phyloP scores from a whole-genome alignment of 2,113 vertebrate species.

The Tychaedon coryphoeus region DNA sequence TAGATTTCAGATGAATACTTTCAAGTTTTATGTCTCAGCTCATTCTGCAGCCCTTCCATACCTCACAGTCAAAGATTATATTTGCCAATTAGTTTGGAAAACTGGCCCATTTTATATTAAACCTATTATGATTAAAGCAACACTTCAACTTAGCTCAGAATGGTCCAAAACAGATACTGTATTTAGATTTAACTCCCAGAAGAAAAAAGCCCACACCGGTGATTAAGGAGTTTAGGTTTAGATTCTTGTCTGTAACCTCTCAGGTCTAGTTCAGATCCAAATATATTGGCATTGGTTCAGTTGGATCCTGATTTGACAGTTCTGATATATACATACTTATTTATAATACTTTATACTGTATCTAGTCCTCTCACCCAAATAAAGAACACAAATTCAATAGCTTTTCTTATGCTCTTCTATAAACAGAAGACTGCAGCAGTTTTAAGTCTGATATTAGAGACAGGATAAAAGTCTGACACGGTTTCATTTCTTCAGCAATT shows the following conservation, averaged over 20 bases:
- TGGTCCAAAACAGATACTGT: neutral
- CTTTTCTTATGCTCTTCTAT: neutral
- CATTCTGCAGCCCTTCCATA: neutral
- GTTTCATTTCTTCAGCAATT: constrained; percentile 37
- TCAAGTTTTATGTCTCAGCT: neutral
- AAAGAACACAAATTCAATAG: neutral
- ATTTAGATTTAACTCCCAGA: neutral
- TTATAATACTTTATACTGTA: neutral
- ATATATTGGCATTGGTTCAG: neutral
- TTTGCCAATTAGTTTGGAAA: neutral
- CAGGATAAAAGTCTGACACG: neutral
- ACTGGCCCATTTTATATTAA: neutral
- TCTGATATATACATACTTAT: neutral
- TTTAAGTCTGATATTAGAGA: neutral
- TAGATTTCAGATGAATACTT: neutral
- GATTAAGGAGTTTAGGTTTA: neutral
- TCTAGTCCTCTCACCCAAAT: neutral
- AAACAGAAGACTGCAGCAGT: neutral
- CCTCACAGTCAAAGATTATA: neutral
- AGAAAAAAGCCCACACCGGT: neutral
- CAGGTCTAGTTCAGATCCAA: neutral
- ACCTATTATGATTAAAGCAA: neutral
- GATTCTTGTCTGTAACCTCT: neutral
- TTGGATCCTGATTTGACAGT: neutral
- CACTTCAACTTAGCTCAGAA: neutral